Base-by-base conservation (phyloP, 2,113 vertebrate genomes). In the Triplophysa dalaica region DNA sequence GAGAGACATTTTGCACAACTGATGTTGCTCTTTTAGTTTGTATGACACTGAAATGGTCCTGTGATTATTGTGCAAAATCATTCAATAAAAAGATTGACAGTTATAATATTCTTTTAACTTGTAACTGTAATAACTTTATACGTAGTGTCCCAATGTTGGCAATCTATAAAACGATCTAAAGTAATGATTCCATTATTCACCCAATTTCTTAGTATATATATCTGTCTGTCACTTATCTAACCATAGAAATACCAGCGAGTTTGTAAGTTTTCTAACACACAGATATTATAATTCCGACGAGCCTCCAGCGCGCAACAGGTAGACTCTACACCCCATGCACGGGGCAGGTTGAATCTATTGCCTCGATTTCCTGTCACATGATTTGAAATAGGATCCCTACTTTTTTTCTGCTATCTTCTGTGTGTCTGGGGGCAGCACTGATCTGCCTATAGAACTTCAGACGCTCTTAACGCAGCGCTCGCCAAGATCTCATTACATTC, bases 281-380 rank as follows among this genome's bases (percentile, higher is more conserved):
- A 29, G n/a, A 21, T 61, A 62, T 63, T 48, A 7, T 13, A 63
- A 63, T 29, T 63, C 22, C 29, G 19, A 2, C 26, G 26, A 58
- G 19, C 50, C 38, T 17, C 26, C 56, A 61, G 70, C 60, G 62
- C 69, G 52, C 73, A 62, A 75, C 73, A 75, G 73, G 73, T 75
- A 75, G 33, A 5, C 6, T 38, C 6, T 41, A 65, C 41, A 60
- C 73, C 70, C 73, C 73, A 75, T 29, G 60, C 58, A 45, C 43
- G 50, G 62, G 54, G 90, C 92, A 92, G 92, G 92, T 93, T 93
- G 88, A 90, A 91, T 90, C 86, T 70, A 79, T 91, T 89, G 90
- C 89, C 85, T 83, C 87, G 87, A 82, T 93, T 93, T 93, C 93
- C 93, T 93, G 92, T 94, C 93, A 94, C 93, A 91, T 94, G 93